Evolutionary conservation across 2,888 invertebrate genomes (phyloP).

Genomic region (Hydrotaea cyrtoneurina): DNA sequence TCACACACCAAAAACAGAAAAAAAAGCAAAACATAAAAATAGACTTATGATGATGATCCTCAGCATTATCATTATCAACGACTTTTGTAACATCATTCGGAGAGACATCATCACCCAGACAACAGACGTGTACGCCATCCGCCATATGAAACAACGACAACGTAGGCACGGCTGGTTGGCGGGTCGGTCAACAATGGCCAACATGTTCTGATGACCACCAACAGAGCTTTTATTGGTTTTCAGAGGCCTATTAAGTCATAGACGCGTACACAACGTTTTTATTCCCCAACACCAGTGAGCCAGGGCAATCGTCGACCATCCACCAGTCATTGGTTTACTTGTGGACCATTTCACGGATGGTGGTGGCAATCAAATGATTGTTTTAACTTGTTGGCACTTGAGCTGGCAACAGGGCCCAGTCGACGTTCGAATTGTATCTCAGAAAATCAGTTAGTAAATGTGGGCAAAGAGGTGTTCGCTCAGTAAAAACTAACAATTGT

Average conservation of each 20-base stretch:
- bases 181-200: constrained; percentile 69
- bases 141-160: constrained; percentile 44
- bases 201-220: constrained; percentile 74
- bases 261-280: constrained; percentile 50
- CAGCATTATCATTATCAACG: constrained; percentile 37
- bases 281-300: background rate
- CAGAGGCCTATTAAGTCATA: constrained; percentile 79
- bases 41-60: constrained; percentile 48
- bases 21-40: constrained; percentile 36
- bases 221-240: constrained; percentile 79
- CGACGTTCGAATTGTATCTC: background rate
- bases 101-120: constrained; percentile 56
- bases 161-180: constrained; percentile 65
- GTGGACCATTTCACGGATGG: constrained; percentile 42
- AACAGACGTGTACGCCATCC: constrained; percentile 11
- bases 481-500: constrained; percentile 41
- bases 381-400: constrained; percentile 52
- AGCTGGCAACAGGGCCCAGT: constrained; percentile 12
- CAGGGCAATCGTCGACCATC: background rate
- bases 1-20: constrained; percentile 21
- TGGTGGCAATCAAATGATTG: constrained; percentile 63
- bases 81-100: constrained; percentile 48
- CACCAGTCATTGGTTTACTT: constrained; percentile 21
- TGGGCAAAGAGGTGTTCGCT: constrained; percentile 34
- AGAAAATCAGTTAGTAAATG: constrained; percentile 19